Evolutionary conservation across 2,888 invertebrate genomes (phyloP).

Genomic region (Melipona beecheii): DNA sequence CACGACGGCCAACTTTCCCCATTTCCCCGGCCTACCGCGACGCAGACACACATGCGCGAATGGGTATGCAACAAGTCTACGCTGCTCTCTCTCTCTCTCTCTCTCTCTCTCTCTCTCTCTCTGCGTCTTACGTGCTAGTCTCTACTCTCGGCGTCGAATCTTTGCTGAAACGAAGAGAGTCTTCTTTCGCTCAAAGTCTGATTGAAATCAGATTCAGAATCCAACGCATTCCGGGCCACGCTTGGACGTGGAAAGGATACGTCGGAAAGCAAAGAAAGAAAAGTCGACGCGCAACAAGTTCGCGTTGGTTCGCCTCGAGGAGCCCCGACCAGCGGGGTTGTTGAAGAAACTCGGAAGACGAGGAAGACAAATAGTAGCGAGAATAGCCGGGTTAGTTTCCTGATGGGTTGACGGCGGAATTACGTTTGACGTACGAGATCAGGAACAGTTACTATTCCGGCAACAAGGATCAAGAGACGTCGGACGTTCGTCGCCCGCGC

Average conservation of each 20-base stretch:
- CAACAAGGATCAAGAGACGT: constrained; percentile 28
- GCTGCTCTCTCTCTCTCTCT: constrained; percentile 20
- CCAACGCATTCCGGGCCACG: too few relatives aligned
- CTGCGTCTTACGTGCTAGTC: constrained; percentile 34
- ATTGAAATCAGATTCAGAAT: not conserved
- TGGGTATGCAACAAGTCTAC: constrained; percentile 65
- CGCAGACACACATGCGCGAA: constrained; percentile 58
- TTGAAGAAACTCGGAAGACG: not conserved
- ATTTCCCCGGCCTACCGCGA: constrained; percentile 49
- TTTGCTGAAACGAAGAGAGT: too few relatives aligned
- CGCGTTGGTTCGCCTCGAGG: not conserved
- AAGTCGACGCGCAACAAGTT: constrained; percentile 34
- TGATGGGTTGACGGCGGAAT: not conserved
- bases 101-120: constrained; percentile 6
- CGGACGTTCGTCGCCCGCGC: constrained; percentile 46
- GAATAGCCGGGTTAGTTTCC: not conserved
- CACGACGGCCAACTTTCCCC: constrained; percentile 40
- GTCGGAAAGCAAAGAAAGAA: not conserved
- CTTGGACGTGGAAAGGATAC: too few relatives aligned
- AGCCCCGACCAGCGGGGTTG: not conserved
- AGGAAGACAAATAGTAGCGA: too few relatives aligned
- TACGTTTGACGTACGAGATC: not conserved
- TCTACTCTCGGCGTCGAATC: not conserved
- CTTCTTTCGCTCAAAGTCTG: not conserved
- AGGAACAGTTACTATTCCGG: not conserved